phyloP scores from a whole-genome alignment of 2,797 vertebrate genomes.

The Falco novaeseelandiae region DNA sequence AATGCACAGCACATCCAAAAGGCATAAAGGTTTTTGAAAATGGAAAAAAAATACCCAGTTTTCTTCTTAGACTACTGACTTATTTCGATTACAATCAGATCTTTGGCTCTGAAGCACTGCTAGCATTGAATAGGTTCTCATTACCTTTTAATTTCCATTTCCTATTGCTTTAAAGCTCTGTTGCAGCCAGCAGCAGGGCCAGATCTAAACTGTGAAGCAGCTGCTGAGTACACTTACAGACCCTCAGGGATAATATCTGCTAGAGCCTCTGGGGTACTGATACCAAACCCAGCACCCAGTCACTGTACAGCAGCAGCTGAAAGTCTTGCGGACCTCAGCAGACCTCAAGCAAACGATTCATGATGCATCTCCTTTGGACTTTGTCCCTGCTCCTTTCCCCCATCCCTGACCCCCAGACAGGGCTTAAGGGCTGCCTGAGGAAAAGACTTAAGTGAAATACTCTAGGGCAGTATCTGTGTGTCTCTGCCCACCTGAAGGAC shows the following conservation, averaged over 20 bases:
- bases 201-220: neutral
- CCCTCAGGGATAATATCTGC: neutral
- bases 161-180: neutral
- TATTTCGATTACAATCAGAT: neutral
- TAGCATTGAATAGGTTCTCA: neutral
- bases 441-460: neutral
- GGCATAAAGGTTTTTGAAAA: neutral
- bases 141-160: neutral
- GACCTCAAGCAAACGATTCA: neutral
- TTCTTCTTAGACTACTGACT: neutral
- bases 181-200: neutral
- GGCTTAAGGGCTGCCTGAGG: neutral
- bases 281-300: rapidly evolving
- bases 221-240: neutral
- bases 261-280: rapidly evolving
- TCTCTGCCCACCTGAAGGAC: neutral
- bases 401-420: neutral
- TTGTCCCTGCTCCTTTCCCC: neutral
- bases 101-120: neutral
- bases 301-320: neutral
- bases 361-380: rapidly evolving
- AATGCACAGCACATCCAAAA: neutral
- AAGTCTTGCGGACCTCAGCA: neutral
- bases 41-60: neutral
- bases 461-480: neutral